Percentiles rank a stretch among this genome's conserved stretches.
phyloP scores from a whole-genome alignment of 2,797 vertebrate genomes.

The Lepilemur septentrionalis region DNA sequence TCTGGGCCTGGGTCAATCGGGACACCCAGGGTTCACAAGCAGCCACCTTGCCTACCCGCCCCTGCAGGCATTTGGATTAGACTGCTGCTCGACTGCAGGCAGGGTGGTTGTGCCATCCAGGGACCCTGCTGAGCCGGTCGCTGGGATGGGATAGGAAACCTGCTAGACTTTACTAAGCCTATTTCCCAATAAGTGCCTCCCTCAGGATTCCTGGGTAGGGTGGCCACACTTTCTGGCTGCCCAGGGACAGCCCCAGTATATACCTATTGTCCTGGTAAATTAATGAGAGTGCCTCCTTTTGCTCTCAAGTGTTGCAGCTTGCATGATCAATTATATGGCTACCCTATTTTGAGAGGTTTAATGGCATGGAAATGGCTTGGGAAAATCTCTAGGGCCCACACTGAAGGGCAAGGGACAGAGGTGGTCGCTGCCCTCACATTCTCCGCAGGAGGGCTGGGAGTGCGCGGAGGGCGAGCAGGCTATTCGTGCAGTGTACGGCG shows the following conservation, averaged over 20 bases:
- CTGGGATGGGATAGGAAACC: not conserved
- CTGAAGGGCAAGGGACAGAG: not conserved
- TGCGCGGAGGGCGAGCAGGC: accelerated
- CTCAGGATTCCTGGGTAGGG: not conserved
- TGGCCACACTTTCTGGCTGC: not conserved
- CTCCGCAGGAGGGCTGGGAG: not conserved
- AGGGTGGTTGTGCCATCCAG: not conserved
- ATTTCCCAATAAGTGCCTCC: not conserved
- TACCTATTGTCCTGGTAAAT: not conserved
- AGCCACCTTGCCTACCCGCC: not conserved
- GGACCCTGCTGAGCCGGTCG: not conserved
- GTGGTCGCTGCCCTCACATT: not conserved
- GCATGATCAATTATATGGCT: not conserved
- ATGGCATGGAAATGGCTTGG: not conserved
- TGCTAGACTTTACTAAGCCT: not conserved
- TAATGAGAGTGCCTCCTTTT: not conserved
- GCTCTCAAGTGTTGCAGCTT: not conserved
- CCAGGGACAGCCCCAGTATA: not conserved
- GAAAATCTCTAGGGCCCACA: not conserved
- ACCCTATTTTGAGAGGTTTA: not conserved
- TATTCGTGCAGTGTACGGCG: accelerated
- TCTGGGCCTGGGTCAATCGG: not conserved
- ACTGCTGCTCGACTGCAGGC: not conserved
- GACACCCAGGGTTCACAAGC: not conserved
- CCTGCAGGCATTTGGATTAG: not conserved